A percentile compares a stretch with the other conserved stretches of the same genome.
Evolutionary conservation across 1,140 invertebrate genomes (phyloP).

Genomic region (Glossosoma conforme): DNA sequence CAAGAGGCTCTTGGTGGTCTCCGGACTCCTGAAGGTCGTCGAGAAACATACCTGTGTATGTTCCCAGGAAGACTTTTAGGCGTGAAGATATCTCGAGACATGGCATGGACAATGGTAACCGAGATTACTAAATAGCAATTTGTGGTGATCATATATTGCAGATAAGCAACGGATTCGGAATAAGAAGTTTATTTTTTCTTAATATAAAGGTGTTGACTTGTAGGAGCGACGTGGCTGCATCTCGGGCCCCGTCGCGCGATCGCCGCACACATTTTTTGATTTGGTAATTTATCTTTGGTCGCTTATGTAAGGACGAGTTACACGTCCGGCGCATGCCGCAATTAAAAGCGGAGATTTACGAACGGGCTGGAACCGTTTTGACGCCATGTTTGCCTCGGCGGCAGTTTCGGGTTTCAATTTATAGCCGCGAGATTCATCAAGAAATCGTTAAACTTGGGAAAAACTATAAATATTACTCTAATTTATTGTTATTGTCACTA

Average conservation of each 20-base stretch:
- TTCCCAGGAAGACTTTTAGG: no score
- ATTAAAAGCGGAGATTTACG: slow-evolving; percentile 16
- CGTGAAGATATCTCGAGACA: no score
- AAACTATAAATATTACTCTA: slow-evolving; percentile 13
- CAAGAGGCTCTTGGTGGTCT: no score
- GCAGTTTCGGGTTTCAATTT: slow-evolving; percentile 16
- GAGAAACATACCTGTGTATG: no score
- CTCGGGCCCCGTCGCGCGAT: background rate
- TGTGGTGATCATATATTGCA: no score
- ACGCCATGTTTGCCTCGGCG: background rate
- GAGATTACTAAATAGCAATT: no score
- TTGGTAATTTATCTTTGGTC: slow-evolving; percentile 13
- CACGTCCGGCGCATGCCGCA: slow-evolving; percentile 16
- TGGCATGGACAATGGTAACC: no score
- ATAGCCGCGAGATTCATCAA: slow-evolving; percentile 12
- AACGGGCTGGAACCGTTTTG: background rate
- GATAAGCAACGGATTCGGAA: no score
- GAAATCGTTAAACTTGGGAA: slow-evolving; percentile 7
- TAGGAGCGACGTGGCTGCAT: no score
- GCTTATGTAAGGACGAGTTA: slow-evolving; percentile 3
- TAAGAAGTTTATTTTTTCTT: no score
- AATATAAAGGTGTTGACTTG: no score
- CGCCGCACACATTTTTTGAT: slow-evolving; percentile 12
- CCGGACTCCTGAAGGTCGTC: no score
- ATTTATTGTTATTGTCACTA: slow-evolving; percentile 13